A percentile compares a stretch with the other conserved stretches of the same genome.
These are phyloP conservation scores for Oenanthe oenanthe DNA, from an alignment of 2,113 vertebrate genomes.

Conservation along the genomic window DNA sequence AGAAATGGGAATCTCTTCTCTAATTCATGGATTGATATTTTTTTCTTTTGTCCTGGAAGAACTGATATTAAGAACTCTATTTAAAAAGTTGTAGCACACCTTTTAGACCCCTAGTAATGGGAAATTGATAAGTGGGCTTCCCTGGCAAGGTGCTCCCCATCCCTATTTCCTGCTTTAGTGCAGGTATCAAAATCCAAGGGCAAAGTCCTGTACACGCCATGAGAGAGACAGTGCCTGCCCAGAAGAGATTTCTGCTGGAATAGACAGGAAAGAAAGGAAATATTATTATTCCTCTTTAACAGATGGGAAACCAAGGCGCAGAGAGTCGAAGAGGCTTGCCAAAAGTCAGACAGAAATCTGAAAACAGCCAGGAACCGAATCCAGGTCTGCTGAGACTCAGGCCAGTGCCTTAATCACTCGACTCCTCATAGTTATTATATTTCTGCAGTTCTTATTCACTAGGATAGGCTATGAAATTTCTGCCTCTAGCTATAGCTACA, in stretches of 20 bases:
- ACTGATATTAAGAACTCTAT: neutral
- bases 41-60: neutral
- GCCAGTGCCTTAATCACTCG: conserved; percentile 24
- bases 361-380: conserved; percentile 22
- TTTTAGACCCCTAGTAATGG: neutral
- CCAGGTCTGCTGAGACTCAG: conserved; percentile 44
- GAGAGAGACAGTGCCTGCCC: neutral
- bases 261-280: conserved; percentile 40
- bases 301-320: conserved; percentile 36
- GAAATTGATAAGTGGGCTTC: neutral
- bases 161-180: neutral
- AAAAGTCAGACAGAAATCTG: conserved; percentile 46
- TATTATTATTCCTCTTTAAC: conserved; percentile 55
- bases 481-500: neutral
- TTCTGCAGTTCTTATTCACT: conserved; percentile 29
- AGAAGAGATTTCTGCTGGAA: conserved; percentile 1
- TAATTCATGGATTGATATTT: neutral
- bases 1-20: neutral
- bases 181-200: neutral
- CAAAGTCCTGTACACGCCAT: neutral
- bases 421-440: conserved; percentile 34
- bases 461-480: neutral
- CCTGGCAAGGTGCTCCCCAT: neutral
- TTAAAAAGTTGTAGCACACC: neutral
- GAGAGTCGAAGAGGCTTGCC: conserved; percentile 39